Conservation (phyloP, 1,140 invertebrate species). For the Cydia pomonella region DNA sequence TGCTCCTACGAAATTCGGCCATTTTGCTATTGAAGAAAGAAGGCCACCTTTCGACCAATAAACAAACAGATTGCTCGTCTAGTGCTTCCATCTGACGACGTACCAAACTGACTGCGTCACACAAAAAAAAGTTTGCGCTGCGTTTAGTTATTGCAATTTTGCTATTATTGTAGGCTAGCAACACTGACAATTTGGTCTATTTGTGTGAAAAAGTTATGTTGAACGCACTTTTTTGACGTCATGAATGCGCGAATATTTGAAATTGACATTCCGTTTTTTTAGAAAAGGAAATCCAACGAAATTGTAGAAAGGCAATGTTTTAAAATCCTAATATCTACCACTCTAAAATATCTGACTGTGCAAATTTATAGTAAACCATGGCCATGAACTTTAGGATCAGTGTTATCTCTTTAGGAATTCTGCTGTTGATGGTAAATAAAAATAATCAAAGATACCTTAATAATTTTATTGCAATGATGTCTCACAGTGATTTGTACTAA, state of each 20-base stretch:
- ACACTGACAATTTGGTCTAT: background rate
- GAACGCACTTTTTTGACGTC: background rate
- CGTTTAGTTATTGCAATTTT: constrained; percentile 19
- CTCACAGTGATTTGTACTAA: background rate
- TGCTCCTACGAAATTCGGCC: constrained; percentile 70
- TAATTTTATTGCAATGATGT: background rate
- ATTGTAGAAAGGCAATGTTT: background rate
- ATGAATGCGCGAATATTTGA: constrained; percentile 2
- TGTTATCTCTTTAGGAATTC: background rate
- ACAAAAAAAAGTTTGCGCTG: constrained; percentile 17
- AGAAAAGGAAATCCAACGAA: background rate
- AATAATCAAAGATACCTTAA: background rate
- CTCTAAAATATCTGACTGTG: background rate
- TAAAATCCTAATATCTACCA: background rate
- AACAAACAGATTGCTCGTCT: constrained; percentile 30
- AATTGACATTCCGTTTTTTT: background rate
- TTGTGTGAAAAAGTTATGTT: background rate
- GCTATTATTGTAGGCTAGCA: background rate
- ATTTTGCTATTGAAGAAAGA: constrained; percentile 66
- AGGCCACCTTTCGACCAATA: constrained; percentile 32
- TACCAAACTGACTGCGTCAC: constrained; percentile 26
- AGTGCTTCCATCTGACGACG: constrained; percentile 32
- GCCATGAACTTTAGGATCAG: background rate
- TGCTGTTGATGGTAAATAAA: constrained; percentile 11
- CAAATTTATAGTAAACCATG: constrained; percentile 23